phyloP scores from a whole-genome alignment of 1,140 invertebrate species.

The Acyrthosiphon pisum region DNA sequence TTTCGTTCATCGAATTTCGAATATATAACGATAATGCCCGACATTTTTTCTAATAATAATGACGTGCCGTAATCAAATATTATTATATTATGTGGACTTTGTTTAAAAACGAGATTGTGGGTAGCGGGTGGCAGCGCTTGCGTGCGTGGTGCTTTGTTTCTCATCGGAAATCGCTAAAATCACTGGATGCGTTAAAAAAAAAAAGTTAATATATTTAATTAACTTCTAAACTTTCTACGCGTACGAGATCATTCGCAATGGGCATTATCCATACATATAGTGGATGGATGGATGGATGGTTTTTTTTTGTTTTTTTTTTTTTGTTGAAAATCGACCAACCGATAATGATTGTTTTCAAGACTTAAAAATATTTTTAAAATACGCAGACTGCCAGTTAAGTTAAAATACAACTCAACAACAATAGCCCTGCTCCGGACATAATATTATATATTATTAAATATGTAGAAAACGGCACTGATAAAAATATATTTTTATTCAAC shows the following conservation, averaged over 20 bases:
- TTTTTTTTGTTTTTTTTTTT: neutral
- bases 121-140: neutral
- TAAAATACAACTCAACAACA: neutral
- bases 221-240: neutral
- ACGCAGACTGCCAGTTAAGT: neutral
- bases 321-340: neutral
- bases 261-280: neutral
- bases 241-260: neutral
- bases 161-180: neutral
- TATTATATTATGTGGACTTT: neutral
- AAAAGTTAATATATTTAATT: neutral
- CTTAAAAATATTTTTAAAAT: neutral
- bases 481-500: neutral
- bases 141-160: neutral
- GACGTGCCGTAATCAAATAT: neutral
- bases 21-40: neutral
- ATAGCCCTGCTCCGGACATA: too few relatives aligned
- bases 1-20: neutral
- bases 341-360: neutral
- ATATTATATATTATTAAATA: neutral
- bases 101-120: neutral
- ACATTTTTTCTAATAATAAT: neutral
- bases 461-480: neutral
- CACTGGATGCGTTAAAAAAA: neutral
- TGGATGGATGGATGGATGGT: neutral